Evolutionary conservation across 2,797 vertebrate genomes (phyloP), one percentile per base, ranked within the genome.

Genomic region (Helostoma temminkii): DNA sequence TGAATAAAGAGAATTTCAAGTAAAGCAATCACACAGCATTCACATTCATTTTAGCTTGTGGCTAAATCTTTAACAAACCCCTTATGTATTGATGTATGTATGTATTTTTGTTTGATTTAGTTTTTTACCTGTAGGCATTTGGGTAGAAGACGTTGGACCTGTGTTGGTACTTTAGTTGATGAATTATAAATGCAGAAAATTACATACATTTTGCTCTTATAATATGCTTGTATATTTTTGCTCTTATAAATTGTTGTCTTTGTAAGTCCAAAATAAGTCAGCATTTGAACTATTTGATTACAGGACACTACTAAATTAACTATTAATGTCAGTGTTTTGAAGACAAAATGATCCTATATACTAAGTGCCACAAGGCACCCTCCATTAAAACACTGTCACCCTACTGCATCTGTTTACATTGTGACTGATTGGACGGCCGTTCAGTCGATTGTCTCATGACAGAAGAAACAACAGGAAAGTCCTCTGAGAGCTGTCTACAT

Each of bases 341-440:
- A 65, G 53, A 60, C 53, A 53, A 69, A 55, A 48, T 50, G 45
- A 61, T 41, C 22, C n/a, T 46, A 64, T 62, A 26, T 58, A 37
- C 5, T 3, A 53, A 50, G 62, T 26, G 37, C 45, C 37, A 57
- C 16, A 21, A 45, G 28, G 62, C 37, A 66, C 8, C 58, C n/a
- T 11, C 19, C 43, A 48, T 74, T 76, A 65, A 65, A 76, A 70
- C 26, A 30, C 69, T 63, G 52, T 66, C 68, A 59, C 25, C 6
- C 34, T 26, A 25, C 49, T 25, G 5, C 36, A 46, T 73, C 71
- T 80, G 80, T 82, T 82, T 84, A 63, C 64, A 61, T 60, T 78
- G 76, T 83, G 72, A 87, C 62, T 82, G 76, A 84, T 78, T 82
- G 79, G 65, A 49, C 71, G 66, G 78, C 71, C 74, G 71, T 71